Percentiles rank a stretch among this genome's conserved stretches.
Conservation (phyloP, 37 sponge, comb jelly and placozoan species). For the Aphrocallistes beatrix region DNA sequence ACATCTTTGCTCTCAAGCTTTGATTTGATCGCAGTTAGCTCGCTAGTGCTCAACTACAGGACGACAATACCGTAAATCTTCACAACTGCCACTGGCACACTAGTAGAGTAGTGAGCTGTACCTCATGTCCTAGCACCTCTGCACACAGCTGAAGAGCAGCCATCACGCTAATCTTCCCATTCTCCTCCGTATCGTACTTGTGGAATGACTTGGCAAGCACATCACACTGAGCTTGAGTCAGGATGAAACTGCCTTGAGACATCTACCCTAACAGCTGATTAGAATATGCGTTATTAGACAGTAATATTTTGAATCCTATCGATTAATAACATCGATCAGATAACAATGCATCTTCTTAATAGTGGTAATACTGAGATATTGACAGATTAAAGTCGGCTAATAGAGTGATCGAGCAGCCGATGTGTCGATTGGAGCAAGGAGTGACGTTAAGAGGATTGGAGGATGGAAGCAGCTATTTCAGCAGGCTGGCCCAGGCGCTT, state of each 20-base stretch:
- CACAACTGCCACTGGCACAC: neutral
- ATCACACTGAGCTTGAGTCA: conserved; percentile 4
- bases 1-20: conserved; percentile 8
- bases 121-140: neutral
- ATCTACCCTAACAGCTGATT: neutral
- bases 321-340: neutral
- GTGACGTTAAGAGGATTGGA: neutral
- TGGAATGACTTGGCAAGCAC: conserved; percentile 85
- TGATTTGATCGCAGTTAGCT: neutral
- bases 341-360: neutral
- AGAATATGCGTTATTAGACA: neutral
- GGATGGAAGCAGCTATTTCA: neutral
- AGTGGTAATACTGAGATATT: no score
- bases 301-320: neutral
- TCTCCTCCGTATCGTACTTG: conserved; percentile 70
- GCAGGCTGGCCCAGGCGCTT: neutral
- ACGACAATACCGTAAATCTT: neutral
- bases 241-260: conserved; percentile 4
- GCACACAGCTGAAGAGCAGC: neutral
- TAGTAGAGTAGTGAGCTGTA: neutral
- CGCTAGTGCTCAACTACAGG: neutral
- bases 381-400: neutral
- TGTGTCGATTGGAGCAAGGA: no score
- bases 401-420: neutral
- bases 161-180: conserved; percentile 51